Evolutionary conservation across 2,113 vertebrate species (phyloP).

Genomic region (Grammomys surdaster): DNA sequence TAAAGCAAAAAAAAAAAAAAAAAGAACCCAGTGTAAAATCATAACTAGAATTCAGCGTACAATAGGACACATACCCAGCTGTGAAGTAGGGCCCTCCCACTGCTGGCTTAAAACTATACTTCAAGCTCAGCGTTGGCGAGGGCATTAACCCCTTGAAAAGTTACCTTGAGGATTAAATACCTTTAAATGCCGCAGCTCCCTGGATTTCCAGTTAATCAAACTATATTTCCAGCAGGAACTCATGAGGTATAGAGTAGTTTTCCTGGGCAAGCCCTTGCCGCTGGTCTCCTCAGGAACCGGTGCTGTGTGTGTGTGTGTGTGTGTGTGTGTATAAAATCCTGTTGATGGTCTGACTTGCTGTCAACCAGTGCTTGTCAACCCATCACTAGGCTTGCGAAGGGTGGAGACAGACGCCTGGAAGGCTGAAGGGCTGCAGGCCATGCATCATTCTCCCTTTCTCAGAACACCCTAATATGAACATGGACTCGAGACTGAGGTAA

Average conservation of each 20-base stretch:
- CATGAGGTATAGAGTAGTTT: slow-evolving; percentile 84
- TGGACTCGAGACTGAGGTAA: slow-evolving; percentile 89
- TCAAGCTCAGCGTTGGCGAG: slow-evolving; percentile 71
- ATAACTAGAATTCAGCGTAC: slow-evolving; percentile 68
- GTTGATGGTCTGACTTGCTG: slow-evolving; percentile 88
- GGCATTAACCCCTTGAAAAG: slow-evolving; percentile 83
- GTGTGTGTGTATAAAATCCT: slow-evolving; percentile 80
- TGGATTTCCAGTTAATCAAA: slow-evolving; percentile 87
- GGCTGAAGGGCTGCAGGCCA: slow-evolving; percentile 83
- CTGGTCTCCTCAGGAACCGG: slow-evolving; percentile 83
- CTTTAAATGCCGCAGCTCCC: slow-evolving; percentile 83
- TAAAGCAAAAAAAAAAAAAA: slow-evolving; percentile 68
- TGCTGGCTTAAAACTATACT: slow-evolving; percentile 64
- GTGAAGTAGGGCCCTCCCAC: slow-evolving; percentile 64
- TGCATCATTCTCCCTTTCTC: slow-evolving; percentile 84
- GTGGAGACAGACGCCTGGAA: slow-evolving; percentile 83
- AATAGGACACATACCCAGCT: slow-evolving; percentile 63
- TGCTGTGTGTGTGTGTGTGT: slow-evolving; percentile 77
- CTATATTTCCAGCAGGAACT: slow-evolving; percentile 87
- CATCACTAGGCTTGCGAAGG: slow-evolving; percentile 81
- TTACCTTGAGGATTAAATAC: slow-evolving; percentile 87
- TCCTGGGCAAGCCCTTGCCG: slow-evolving; percentile 83
- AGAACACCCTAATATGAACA: slow-evolving; percentile 88
- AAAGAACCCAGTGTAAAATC: slow-evolving; percentile 68
- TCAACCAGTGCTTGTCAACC: slow-evolving; percentile 87